Conservation (phyloP, 2,797 vertebrate genomes). For the Anisognathus igniventris region DNA sequence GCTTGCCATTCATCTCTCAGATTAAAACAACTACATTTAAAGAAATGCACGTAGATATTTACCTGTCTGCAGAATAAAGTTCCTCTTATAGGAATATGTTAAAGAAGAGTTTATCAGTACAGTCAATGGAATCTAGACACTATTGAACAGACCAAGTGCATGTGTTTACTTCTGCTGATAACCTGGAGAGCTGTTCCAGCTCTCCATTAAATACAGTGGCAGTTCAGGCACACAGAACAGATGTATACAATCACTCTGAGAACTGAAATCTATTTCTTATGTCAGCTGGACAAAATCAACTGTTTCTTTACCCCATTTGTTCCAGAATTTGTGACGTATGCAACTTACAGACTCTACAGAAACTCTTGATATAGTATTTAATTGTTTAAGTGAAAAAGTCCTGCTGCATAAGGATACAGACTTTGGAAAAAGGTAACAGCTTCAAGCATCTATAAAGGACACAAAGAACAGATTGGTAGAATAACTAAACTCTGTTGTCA, state of each 20-base stretch:
- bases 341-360: neutral
- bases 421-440: neutral
- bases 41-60: neutral
- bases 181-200: neutral
- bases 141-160: neutral
- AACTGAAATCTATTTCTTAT: neutral
- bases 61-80: neutral
- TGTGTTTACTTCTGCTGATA: neutral
- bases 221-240: neutral
- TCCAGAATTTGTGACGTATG: neutral
- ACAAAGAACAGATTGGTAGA: neutral
- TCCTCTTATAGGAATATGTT: neutral
- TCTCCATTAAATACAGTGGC: neutral
- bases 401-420: neutral
- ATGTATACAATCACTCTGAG: neutral
- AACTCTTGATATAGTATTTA: neutral
- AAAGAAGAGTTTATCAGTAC: neutral
- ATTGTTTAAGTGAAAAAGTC: neutral
- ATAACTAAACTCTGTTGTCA: neutral
- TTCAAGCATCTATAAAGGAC: neutral
- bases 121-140: neutral
- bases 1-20: neutral
- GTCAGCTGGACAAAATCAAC: neutral
- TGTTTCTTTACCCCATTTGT: neutral
- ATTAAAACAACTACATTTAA: neutral